Conservation (phyloP, 1,140 invertebrate genomes). For the Apis florea region DNA sequence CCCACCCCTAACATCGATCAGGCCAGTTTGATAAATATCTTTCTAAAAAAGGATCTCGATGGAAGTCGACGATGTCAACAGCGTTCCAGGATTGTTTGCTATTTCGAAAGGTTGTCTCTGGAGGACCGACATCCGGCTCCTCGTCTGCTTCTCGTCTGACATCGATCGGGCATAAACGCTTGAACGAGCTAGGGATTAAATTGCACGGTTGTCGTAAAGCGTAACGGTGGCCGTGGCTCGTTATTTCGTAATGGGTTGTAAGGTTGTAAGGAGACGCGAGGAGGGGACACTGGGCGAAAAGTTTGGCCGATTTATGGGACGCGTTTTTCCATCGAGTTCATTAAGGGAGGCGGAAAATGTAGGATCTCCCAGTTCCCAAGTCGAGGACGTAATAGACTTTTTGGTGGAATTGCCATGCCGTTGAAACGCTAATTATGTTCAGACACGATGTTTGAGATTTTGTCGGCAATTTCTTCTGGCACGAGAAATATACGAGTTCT, state of each 20-base stretch:
- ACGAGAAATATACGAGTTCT: no score
- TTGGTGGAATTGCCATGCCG: not conserved
- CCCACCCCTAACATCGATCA: not conserved
- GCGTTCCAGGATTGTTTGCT: not conserved
- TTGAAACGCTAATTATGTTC: not conserved
- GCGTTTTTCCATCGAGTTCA: constrained; percentile 1
- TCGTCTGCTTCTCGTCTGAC: constrained; percentile 14
- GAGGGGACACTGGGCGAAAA: not conserved
- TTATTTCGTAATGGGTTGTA: constrained; percentile 51
- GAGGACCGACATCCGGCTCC: not conserved
- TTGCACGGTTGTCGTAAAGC: constrained; percentile 48
- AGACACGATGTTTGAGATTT: not conserved
- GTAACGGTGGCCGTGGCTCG: constrained; percentile 41
- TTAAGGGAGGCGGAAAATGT: constrained; percentile 15
- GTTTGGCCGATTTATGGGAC: constrained; percentile 2
- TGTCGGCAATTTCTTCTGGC: no score
- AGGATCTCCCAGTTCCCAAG: not conserved
- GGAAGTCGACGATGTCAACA: not conserved
- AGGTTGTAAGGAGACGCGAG: not conserved
- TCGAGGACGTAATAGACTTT: not conserved
- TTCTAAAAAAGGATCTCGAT: not conserved
- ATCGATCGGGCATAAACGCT: constrained; percentile 49
- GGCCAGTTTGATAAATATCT: not conserved
- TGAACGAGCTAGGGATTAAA: constrained; percentile 43
- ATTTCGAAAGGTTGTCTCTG: not conserved